A percentile compares a stretch with the other conserved stretches of the same genome.
Evolutionary conservation across 2,113 vertebrate genomes (phyloP).

Genomic region (Salvator merianae): DNA sequence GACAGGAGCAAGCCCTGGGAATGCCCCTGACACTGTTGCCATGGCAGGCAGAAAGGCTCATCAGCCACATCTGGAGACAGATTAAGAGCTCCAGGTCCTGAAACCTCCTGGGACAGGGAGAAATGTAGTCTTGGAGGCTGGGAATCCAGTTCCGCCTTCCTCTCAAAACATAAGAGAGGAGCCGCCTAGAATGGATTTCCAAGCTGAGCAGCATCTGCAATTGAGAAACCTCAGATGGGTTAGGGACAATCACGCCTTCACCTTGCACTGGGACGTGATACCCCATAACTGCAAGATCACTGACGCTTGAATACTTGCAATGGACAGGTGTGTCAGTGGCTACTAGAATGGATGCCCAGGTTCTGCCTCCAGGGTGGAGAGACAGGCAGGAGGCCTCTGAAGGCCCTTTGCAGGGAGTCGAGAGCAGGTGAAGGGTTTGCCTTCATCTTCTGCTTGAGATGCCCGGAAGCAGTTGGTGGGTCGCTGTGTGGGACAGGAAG

Average conservation of each 20-base stretch:
- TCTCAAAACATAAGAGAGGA: not conserved
- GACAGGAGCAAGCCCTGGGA: not conserved
- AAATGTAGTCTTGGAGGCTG: not conserved
- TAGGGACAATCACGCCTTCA: not conserved
- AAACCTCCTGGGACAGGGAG: not conserved
- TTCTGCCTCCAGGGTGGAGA: too few species aligned
- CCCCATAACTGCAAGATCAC: too few species aligned
- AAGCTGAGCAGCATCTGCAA: not conserved
- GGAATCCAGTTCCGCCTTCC: not conserved
- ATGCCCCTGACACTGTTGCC: not conserved
- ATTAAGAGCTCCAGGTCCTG: not conserved
- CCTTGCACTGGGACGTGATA: too few species aligned
- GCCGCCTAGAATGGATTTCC: not conserved
- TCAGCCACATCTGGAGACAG: not conserved
- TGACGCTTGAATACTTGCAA: too few species aligned
- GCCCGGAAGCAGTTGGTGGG: too few species aligned
- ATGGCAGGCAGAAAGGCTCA: constrained; percentile 3
- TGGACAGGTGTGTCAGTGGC: too few species aligned
- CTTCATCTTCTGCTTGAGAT: too few species aligned
- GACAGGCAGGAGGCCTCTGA: too few species aligned
- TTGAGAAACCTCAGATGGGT: not conserved
- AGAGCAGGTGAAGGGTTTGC: too few species aligned
- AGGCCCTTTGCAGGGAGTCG: too few species aligned
- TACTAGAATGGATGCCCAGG: too few species aligned
- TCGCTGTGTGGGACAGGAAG: too few species aligned